Evolutionary conservation across 2,888 invertebrate species (phyloP), one percentile per base, ranked within the genome.

Genomic region (Calliopum simillimum): DNA sequence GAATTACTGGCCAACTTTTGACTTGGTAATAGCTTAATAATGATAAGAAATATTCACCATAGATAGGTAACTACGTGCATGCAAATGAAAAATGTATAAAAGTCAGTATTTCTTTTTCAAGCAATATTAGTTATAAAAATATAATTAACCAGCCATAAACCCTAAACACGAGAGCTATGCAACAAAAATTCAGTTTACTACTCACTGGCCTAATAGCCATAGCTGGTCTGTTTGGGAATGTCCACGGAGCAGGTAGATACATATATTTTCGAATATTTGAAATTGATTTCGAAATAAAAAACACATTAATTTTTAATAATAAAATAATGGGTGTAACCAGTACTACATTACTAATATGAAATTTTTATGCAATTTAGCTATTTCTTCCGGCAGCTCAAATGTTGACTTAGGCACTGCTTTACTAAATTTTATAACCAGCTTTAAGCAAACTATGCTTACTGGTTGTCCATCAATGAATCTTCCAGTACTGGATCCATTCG

Each of bases 391-490:
- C 23, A 61, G 44, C 13, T 11, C 16, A 16, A 49, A 65, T 3
- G 56, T 73, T 2, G 65, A 76, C 62, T 73, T 79, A 63, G 76
- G 74, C 12, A 69, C 76, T 2, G 76, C 82, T 5, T 25, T 80
- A 13, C 41, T 44, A 5, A 72, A 72, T 62, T 78, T 74, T 44
- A 49, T 76, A 3, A 55, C 25, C 3, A 75, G 81, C 8, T 76
- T 78, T 62, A 74, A 76, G 58, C 73, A 73, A 2, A 75, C 81
- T 16, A 76, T 81, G 71, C 81, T 81, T 13, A 83, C 82, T 61
- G 82, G 83, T 46, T 80, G 75, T 68, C 44, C 76, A 0, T 25
- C 73, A 0, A 51, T 77, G 11, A 58, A 72, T 1, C 73, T 83
- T 14, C 82, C 82, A 0, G 70, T 69, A 4, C 44, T 82, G 71